A percentile compares a stretch with the other conserved stretches of the same genome.
phyloP scores from a whole-genome alignment of 2,113 vertebrate species.

The Microtus ochrogaster region DNA sequence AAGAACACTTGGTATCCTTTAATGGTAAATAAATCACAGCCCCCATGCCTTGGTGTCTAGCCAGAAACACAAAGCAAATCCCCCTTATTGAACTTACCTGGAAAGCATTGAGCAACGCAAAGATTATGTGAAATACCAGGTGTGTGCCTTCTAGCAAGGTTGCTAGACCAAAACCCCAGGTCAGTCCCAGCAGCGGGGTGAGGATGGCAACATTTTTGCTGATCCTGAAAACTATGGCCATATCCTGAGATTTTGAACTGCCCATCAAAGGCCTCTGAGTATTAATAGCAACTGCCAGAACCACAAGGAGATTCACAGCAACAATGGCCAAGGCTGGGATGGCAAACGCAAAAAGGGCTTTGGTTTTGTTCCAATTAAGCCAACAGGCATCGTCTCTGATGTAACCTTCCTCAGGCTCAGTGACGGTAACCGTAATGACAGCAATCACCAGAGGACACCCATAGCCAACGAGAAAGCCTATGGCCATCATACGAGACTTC shows the following conservation, averaged over 20 bases:
- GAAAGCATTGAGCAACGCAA: slow-evolving; percentile 91
- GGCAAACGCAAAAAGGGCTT: slow-evolving; percentile 90
- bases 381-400: slow-evolving; percentile 88
- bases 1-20: neutral
- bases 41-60: neutral
- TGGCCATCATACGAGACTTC: slow-evolving; percentile 86
- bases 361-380: slow-evolving; percentile 91
- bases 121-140: slow-evolving; percentile 85
- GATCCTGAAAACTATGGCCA: slow-evolving; percentile 84
- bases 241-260: slow-evolving; percentile 86
- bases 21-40: neutral
- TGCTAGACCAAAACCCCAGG: slow-evolving; percentile 92
- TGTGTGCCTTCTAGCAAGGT: slow-evolving; percentile 69
- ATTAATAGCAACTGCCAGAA: slow-evolving; percentile 89
- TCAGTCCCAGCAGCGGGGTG: slow-evolving; percentile 93
- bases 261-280: slow-evolving; percentile 87
- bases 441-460: slow-evolving; percentile 91
- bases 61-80: neutral
- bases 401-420: slow-evolving; percentile 86
- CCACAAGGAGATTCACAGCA: slow-evolving; percentile 89
- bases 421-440: slow-evolving; percentile 88
- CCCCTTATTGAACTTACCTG: slow-evolving; percentile 85
- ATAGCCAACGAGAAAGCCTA: slow-evolving; percentile 90
- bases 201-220: slow-evolving; percentile 90
- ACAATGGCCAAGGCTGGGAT: slow-evolving; percentile 91